Evolutionary conservation across 2,888 invertebrate species (phyloP), one percentile per base, ranked within the genome.

Genomic region (Melinaea menophilus): DNA sequence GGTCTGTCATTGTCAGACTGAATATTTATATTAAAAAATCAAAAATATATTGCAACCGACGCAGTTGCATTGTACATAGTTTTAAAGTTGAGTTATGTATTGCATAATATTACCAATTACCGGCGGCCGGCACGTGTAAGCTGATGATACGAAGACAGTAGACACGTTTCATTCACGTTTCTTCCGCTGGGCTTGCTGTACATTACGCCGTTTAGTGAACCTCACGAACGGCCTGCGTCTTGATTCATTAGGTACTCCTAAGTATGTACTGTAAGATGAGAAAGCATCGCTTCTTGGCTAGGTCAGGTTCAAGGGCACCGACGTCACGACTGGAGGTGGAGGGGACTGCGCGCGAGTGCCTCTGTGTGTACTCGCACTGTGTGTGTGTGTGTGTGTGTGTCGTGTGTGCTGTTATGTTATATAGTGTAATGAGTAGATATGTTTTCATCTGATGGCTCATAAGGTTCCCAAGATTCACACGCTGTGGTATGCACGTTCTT

Each of bases 31-130:
- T 22, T 22, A 22, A 22, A 22, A 22, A 22, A 22, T 22, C 22
- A 22, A 22, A 22, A 22, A 22, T 22, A 22, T 22, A 9, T 41
- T 41, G 41, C 9, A 9, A 41, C 41, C 41, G 9, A 9, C 41
- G 7, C 41, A 41, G 41, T 41, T 5, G 41, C 41, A 9, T 9
- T 41, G 41, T 41, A 9, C 37, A 37, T 37, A 2, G 37, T 37
- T 37, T 37, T 37, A 4, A 37, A 37, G 37, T 13, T 48, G 22
- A 48, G 22, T 22, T n/a, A 22, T n/a, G 12, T 22, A 59, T 84
- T 84, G 80, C 83, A 80, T 84, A 81, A 82, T 76, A 74, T 79
- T 79, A 79, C 79, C 75, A 72, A 76, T 78, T 79, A 77, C 77
- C 73, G 75, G 71, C 68, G 66, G 41, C 71, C 72, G 81, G 76